Evolutionary conservation across 2,888 invertebrate genomes (phyloP).

Genomic region (Hydropsyche betteni): DNA sequence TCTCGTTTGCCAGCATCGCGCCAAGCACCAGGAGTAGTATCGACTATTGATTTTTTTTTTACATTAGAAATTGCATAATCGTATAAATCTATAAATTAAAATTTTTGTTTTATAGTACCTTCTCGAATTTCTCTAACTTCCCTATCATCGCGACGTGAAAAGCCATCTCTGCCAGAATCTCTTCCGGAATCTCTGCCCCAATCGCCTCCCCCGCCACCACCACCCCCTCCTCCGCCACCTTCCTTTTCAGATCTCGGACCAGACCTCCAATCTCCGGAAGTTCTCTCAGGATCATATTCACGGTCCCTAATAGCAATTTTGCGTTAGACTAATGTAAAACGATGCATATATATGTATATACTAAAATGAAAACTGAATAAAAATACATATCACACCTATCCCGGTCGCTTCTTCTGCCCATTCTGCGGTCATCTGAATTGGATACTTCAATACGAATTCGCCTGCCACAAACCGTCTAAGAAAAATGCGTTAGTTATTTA

Average conservation of each 20-base stretch:
- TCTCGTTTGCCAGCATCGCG: slow-evolving; percentile 61
- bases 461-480: slow-evolving; percentile 76
- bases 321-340: neutral
- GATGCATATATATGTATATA: neutral
- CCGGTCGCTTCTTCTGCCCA: slow-evolving; percentile 65
- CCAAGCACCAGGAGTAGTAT: slow-evolving; percentile 63
- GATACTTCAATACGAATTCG: slow-evolving; percentile 84
- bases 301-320: slow-evolving; percentile 43
- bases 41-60: slow-evolving; percentile 56
- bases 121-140: neutral
- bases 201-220: slow-evolving; percentile 54
- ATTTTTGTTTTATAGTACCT: neutral
- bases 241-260: slow-evolving; percentile 69
- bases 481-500: slow-evolving; percentile 39
- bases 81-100: no score
- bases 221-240: slow-evolving; percentile 57
- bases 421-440: slow-evolving; percentile 75
- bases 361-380: neutral
- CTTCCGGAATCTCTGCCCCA: slow-evolving; percentile 52
- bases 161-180: slow-evolving; percentile 37
- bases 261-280: slow-evolving; percentile 80
- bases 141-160: neutral
- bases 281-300: slow-evolving; percentile 70
- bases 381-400: slow-evolving; percentile 44
- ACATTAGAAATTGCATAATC: slow-evolving; percentile 56